A percentile compares a stretch with the other conserved stretches of the same genome.
phyloP scores from a whole-genome alignment of 2,113 vertebrate genomes.

The Eupsittula cactorum region DNA sequence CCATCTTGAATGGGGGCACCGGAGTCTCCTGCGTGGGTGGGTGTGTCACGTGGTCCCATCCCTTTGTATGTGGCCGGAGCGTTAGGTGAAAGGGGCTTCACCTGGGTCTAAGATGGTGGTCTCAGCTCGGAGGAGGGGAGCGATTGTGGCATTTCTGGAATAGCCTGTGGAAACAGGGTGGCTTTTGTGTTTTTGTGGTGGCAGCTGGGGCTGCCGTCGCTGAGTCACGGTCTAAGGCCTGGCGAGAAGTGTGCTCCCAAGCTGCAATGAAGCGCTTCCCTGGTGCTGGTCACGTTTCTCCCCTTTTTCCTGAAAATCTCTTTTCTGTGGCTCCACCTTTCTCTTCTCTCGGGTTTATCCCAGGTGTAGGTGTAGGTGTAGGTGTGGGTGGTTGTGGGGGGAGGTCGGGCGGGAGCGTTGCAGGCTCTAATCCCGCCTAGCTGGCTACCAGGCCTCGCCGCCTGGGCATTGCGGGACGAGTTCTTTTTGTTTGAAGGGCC shows the following conservation, averaged over 20 bases:
- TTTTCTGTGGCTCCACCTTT: background rate
- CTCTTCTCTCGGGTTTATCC: background rate
- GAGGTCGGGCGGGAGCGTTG: background rate
- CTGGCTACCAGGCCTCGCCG: background rate
- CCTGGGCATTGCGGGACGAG: background rate
- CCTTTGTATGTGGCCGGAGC: background rate
- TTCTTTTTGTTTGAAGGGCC: background rate
- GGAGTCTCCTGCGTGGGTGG: background rate
- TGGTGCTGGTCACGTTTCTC: background rate
- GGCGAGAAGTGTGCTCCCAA: background rate
- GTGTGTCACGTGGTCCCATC: background rate
- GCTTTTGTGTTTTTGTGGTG: background rate
- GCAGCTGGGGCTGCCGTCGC: background rate
- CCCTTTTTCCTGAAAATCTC: background rate
- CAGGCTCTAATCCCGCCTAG: background rate
- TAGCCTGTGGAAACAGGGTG: background rate
- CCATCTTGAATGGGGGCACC: background rate
- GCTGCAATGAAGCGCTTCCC: background rate
- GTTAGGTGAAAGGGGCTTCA: background rate
- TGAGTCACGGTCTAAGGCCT: background rate
- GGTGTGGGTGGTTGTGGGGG: background rate
- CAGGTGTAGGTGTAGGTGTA: background rate
- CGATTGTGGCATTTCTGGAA: background rate
- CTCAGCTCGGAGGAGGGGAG: background rate
- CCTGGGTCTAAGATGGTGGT: conserved; percentile 19